Percentiles rank a stretch among this genome's conserved stretches.
Conservation (phyloP, 2,113 vertebrate species). For the Austrofundulus limnaeus region DNA sequence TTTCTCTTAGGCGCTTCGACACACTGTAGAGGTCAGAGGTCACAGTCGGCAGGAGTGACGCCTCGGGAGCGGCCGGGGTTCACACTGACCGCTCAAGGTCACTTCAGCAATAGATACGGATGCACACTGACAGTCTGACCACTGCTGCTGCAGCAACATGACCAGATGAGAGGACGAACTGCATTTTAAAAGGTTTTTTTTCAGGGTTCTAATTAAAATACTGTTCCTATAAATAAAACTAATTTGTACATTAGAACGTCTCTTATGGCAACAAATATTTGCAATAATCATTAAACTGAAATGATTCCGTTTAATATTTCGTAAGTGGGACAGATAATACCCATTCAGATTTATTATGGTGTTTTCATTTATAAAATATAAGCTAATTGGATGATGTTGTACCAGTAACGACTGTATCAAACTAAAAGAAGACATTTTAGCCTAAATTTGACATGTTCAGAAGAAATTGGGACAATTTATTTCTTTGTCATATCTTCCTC, state of each 20-base stretch:
- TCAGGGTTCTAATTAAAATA: constrained; percentile 1
- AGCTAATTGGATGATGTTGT: not conserved
- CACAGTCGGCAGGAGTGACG: constrained; percentile 55
- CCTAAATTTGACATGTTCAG: not conserved
- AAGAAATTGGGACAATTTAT: too few species aligned
- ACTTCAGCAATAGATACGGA: constrained; percentile 48
- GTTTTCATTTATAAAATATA: too few species aligned
- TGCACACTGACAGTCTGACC: constrained; percentile 52
- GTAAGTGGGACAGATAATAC: not conserved
- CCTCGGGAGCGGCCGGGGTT: constrained; percentile 53
- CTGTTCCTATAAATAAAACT: not conserved
- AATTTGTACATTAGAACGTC: too few species aligned
- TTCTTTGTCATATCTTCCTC: too few species aligned
- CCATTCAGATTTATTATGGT: too few species aligned
- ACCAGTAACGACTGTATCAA: not conserved
- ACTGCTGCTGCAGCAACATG: constrained; percentile 29
- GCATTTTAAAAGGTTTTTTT: constrained; percentile 1
- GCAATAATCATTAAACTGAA: not conserved
- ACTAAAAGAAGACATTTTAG: not conserved
- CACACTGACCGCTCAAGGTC: constrained; percentile 67
- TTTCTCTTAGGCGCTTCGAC: constrained; percentile 43
- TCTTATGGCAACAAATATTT: not conserved
- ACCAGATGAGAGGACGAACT: constrained; percentile 37
- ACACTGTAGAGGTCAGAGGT: constrained; percentile 55
- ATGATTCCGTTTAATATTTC: not conserved